phyloP scores from a whole-genome alignment of 92 coral and sea anemone genomes.

The Anthopleura xanthogrammica region DNA sequence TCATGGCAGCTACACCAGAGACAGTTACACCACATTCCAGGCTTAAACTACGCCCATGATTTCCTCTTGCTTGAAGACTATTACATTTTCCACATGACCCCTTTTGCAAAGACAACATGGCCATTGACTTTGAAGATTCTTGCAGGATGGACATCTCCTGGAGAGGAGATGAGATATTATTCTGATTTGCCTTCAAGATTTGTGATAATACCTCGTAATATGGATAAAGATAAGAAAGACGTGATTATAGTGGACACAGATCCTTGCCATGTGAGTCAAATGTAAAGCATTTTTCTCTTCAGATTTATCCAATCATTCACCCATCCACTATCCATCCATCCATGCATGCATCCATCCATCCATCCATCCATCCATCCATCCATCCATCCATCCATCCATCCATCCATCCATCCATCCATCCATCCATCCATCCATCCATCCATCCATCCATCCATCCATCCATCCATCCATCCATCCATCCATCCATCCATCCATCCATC shows the following conservation, averaged over 20 bases:
- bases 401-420: too few species aligned
- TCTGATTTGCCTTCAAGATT: constrained; percentile 80
- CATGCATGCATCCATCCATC: background rate
- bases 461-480: too few species aligned
- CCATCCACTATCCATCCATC: background rate
- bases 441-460: too few species aligned
- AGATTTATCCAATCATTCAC: background rate
- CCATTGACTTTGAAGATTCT: constrained; percentile 49
- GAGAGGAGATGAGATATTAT: constrained; percentile 69
- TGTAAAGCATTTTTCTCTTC: background rate
- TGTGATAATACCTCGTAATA: constrained; percentile 78
- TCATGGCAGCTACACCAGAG: constrained; percentile 66
- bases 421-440: too few species aligned
- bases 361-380: too few species aligned
- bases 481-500: too few species aligned
- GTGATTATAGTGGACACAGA: constrained; percentile 77
- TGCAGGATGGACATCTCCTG: constrained; percentile 60
- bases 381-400: too few species aligned
- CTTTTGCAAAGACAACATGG: constrained; percentile 65
- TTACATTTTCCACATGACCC: constrained; percentile 80
- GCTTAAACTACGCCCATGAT: constrained; percentile 78
- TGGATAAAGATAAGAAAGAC: constrained; percentile 26
- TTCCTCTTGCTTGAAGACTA: constrained; percentile 75
- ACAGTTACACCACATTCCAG: constrained; percentile 68
- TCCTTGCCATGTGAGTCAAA: constrained; percentile 78